Evolutionary conservation across 2,888 invertebrate species (phyloP).

Genomic region (Drosophila percnosoma): DNA sequence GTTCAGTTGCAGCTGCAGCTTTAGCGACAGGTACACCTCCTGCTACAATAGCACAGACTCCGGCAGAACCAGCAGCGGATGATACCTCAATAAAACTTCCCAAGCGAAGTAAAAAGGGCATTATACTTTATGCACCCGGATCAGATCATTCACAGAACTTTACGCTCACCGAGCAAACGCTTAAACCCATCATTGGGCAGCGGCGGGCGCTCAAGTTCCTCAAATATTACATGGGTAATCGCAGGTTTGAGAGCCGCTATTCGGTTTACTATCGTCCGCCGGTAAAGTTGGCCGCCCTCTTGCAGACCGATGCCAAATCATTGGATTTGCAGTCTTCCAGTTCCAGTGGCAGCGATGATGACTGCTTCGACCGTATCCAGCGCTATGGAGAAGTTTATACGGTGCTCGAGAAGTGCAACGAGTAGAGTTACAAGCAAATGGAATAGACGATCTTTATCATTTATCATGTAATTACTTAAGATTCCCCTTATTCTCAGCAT

Average conservation of each 20-base stretch:
- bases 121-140: conserved; percentile 70
- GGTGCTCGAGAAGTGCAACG: conserved; percentile 29
- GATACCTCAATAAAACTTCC: too few relatives aligned
- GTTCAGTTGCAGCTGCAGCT: background rate
- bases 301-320: conserved; percentile 17
- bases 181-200: conserved; percentile 71
- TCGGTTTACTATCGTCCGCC: conserved; percentile 78
- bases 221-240: conserved; percentile 70
- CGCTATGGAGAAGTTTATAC: conserved; percentile 68
- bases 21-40: background rate
- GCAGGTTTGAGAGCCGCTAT: conserved; percentile 72
- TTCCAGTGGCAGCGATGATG: conserved; percentile 70
- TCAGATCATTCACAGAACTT: conserved; percentile 35
- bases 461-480: background rate
- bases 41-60: background rate
- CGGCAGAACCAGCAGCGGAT: too few relatives aligned
- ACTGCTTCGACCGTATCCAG: conserved; percentile 56
- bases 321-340: conserved; percentile 28
- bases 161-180: conserved; percentile 70
- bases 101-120: conserved; percentile 42
- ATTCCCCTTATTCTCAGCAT: background rate
- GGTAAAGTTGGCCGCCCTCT: conserved; percentile 28
- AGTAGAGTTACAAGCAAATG: conserved; percentile 17
- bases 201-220: conserved; percentile 70
- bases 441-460: background rate